phyloP scores from a whole-genome alignment of 2,797 vertebrate species.

The Xiphorhynchus erythropygius region DNA sequence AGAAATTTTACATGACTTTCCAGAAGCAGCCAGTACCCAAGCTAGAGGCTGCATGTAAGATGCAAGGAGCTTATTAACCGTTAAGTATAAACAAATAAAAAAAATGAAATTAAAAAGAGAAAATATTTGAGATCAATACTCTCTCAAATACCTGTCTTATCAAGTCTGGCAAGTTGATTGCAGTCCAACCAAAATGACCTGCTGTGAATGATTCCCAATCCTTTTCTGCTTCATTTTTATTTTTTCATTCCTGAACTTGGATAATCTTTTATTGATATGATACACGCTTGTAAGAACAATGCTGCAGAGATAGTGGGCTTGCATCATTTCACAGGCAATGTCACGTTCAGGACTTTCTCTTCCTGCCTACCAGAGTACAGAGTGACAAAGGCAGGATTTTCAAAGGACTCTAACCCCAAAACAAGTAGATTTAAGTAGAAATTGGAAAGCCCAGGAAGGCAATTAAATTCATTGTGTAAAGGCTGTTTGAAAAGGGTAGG shows the following conservation, averaged over 20 bases:
- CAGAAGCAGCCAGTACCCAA: not conserved
- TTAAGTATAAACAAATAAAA: constrained; percentile 30
- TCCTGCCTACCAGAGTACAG: not conserved
- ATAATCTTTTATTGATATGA: constrained; percentile 56
- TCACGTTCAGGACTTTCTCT: not conserved
- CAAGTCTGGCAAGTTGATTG: constrained; percentile 38
- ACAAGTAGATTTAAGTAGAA: not conserved
- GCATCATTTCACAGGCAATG: constrained; percentile 43
- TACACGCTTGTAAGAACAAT: not conserved
- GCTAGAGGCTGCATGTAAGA: not conserved
- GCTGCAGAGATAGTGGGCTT: not conserved
- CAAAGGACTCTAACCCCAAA: not conserved
- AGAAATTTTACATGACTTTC: not conserved
- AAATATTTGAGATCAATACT: constrained; percentile 43
- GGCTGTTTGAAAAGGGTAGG: not conserved
- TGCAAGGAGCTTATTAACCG: not conserved
- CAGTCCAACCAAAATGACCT: constrained; percentile 7
- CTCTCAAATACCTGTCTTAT: constrained; percentile 35
- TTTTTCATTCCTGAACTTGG: not conserved
- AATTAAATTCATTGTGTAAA: not conserved
- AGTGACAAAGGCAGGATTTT: not conserved
- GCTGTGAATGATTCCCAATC: constrained; percentile 31
- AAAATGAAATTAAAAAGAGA: constrained; percentile 44
- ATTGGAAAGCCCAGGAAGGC: not conserved
- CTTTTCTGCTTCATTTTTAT: constrained; percentile 42